Conservation (phyloP, 2,113 vertebrate genomes). For the Cynoglossus semilaevis region DNA sequence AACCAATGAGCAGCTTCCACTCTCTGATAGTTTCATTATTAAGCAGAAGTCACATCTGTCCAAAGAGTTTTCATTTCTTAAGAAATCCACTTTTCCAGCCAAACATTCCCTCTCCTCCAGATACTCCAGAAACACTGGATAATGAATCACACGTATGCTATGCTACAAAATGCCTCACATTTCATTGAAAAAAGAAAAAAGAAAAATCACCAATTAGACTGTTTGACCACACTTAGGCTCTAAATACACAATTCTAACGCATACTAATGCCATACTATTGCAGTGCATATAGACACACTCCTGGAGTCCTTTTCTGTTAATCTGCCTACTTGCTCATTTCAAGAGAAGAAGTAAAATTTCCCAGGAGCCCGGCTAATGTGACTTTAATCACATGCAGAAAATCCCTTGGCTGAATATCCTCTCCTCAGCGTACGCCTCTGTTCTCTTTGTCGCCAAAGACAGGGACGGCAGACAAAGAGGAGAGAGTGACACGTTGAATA, state of each 20-base stretch:
- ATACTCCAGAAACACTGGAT: too few relatives aligned
- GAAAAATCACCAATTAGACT: too few relatives aligned
- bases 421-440: constrained; percentile 14
- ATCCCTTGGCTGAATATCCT: constrained; percentile 46
- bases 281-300: not conserved
- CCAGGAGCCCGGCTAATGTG: constrained; percentile 56
- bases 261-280: too few relatives aligned
- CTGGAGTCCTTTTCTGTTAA: constrained; percentile 8
- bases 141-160: too few relatives aligned
- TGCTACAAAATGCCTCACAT: too few relatives aligned
- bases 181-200: not conserved
- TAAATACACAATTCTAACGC: too few relatives aligned
- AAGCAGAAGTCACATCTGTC: too few relatives aligned
- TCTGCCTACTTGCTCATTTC: constrained; percentile 28
- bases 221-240: too few relatives aligned
- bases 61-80: too few relatives aligned
- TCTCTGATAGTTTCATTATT: too few relatives aligned
- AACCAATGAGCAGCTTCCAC: too few relatives aligned
- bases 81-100: not conserved
- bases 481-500: not conserved
- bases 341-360: constrained; percentile 52
- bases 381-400: constrained; percentile 64
- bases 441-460: constrained; percentile 19
- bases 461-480: constrained; percentile 10
- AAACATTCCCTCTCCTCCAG: too few relatives aligned